Conservation (phyloP, 1,140 invertebrate genomes). For the Drosophila azteca region DNA sequence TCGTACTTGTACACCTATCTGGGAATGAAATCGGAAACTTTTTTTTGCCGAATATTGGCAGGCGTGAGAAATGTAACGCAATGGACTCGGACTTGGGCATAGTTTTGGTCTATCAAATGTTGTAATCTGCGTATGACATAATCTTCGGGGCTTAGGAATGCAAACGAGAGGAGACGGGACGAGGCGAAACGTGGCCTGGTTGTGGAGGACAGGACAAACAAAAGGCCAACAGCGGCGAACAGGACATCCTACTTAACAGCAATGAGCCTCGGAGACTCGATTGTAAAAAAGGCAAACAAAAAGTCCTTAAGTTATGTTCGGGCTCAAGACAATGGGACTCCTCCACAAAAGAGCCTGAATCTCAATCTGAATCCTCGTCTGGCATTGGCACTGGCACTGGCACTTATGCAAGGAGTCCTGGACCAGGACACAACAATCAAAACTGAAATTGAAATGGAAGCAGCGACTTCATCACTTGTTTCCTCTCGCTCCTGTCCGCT, state of each 20-base stretch:
- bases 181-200: slow-evolving; percentile 31
- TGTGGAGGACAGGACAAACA: slow-evolving; percentile 9
- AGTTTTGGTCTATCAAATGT: slow-evolving; percentile 36
- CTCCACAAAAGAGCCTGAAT: slow-evolving; percentile 41
- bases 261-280: slow-evolving; percentile 39
- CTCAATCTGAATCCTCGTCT: slow-evolving; percentile 18
- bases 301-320: slow-evolving; percentile 83
- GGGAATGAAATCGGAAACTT: slow-evolving; percentile 68
- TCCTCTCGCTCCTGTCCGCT: slow-evolving; percentile 41
- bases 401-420: slow-evolving; percentile 66
- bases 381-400: slow-evolving; percentile 29
- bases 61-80: slow-evolving; percentile 79
- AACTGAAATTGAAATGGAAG: slow-evolving; percentile 72
- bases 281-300: slow-evolving; percentile 83
- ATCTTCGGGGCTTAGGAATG: slow-evolving; percentile 67
- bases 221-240: slow-evolving; percentile 41
- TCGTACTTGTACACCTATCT: slow-evolving; percentile 23
- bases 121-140: slow-evolving; percentile 72
- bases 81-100: slow-evolving; percentile 28
- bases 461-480: slow-evolving; percentile 84
- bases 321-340: slow-evolving; percentile 55
- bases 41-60: slow-evolving; percentile 18
- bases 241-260: slow-evolving; percentile 76
- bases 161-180: slow-evolving; percentile 55
- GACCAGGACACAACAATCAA: slow-evolving; percentile 70